Evolutionary conservation across 1,140 invertebrate genomes (phyloP), one percentile per base, ranked within the genome.

Genomic region (Campoletis sonorensis): DNA sequence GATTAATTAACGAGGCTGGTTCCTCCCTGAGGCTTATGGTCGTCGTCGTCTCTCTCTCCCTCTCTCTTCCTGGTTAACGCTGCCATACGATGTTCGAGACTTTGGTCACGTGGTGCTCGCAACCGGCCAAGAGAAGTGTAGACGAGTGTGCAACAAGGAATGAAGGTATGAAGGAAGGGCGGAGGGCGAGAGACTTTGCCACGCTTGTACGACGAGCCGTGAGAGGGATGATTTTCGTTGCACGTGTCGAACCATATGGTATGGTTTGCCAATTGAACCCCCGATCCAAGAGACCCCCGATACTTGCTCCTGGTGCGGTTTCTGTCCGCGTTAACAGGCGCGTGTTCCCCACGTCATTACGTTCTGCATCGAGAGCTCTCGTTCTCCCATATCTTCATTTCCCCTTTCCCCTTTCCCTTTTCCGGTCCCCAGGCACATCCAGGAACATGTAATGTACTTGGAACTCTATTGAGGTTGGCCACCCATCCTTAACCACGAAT

Each of bases 231-330:
- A 58, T 86, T 86, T 61, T 49, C 40, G 40, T 40, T 68, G 85
- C 85, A 86, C 83, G 83, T 86, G 85, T 84, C 81, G 13, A 26
- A 58, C 85, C 85, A 85, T 86, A 86, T 86, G 85, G 64, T 61
- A 72, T n/a, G 54, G 2, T 58, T 23, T 23, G 18, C 30, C 73
- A 58, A 58, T 45, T 45, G 3, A 45, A 45, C 40, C 54, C 54
- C 54, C 54, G 54, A n/a, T 7, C 54, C n/a, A n/a, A n/a, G n/a
- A 15, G 4, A 7, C 51, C 4, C 15, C 51, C 51, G n/a, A 54
- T 54, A 2, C 54, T 23, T 58, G 21, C 54, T 58, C 21, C 54
- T 58, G 5, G 54, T 58, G 21, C 18, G 18, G 21, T 58, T 58
- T 10, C 54, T n/a, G 54, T 58, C 21, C 18, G 54, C 54, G 16